Evolutionary conservation across 92 coral and sea anemone species (phyloP).

Genomic region (Phenganax subtilis): DNA sequence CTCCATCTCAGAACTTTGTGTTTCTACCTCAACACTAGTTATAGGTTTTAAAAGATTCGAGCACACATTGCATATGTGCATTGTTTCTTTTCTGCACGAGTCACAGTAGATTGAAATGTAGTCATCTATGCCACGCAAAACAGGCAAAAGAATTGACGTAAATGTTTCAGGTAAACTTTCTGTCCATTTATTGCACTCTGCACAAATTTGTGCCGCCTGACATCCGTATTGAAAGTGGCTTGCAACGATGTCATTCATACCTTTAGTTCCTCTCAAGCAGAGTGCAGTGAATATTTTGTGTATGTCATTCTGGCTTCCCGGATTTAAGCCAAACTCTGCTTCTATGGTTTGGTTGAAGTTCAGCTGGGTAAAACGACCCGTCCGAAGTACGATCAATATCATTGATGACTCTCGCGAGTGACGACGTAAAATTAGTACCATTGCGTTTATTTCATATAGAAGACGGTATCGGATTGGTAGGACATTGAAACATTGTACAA

Average conservation of each 20-base stretch:
- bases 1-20: background rate
- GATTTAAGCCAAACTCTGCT: background rate
- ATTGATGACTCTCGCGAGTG: background rate
- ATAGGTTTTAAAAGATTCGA: background rate
- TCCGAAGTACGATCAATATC: background rate
- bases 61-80: background rate
- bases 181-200: background rate
- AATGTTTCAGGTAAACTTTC: background rate
- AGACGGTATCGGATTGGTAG: background rate
- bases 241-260: conserved; percentile 3
- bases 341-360: background rate
- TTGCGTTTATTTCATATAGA: background rate
- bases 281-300: background rate
- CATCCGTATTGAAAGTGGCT: background rate
- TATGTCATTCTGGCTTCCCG: background rate
- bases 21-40: background rate
- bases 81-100: background rate
- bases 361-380: background rate
- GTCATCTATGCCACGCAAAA: conserved; percentile 2
- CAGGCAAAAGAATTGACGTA: background rate
- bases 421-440: background rate
- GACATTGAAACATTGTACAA: background rate
- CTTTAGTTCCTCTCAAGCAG: background rate
- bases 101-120: background rate
- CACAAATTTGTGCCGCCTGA: background rate